phyloP scores from a whole-genome alignment of 2,797 vertebrate species.

The Huso huso region DNA sequence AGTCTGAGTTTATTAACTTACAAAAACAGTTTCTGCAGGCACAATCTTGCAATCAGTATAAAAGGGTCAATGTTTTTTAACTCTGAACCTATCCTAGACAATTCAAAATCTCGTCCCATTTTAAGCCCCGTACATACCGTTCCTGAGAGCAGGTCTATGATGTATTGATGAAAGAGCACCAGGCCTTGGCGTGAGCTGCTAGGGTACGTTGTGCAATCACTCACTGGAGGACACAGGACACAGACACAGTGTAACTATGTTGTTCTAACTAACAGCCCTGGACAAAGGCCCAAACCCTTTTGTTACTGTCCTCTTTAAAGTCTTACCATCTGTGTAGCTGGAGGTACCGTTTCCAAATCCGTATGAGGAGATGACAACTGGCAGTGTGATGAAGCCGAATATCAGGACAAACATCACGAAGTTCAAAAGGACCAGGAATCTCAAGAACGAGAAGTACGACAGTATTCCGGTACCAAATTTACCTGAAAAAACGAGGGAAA shows the following conservation, averaged over 20 bases:
- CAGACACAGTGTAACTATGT: neutral
- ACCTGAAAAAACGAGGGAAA: slow-evolving; percentile 53
- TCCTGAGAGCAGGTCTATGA: slow-evolving; percentile 84
- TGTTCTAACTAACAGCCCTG: too few relatives aligned
- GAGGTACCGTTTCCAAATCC: slow-evolving; percentile 58
- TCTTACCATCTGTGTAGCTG: slow-evolving; percentile 40
- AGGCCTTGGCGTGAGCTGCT: slow-evolving; percentile 58
- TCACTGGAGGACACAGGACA: slow-evolving; percentile 50
- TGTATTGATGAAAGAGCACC: slow-evolving; percentile 73
- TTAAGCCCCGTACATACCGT: slow-evolving; percentile 61
- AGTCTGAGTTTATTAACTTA: too few relatives aligned
- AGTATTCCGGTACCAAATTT: slow-evolving; percentile 90
- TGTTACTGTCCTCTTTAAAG: too few relatives aligned
- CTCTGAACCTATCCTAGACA: too few relatives aligned
- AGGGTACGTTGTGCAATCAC: slow-evolving; percentile 59
- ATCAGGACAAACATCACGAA: slow-evolving; percentile 80
- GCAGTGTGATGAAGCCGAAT: slow-evolving; percentile 79
- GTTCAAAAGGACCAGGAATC: slow-evolving; percentile 88
- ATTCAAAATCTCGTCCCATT: too few relatives aligned
- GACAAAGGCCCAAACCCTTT: too few relatives aligned
- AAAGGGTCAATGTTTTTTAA: too few relatives aligned
- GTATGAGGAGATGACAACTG: slow-evolving; percentile 58
- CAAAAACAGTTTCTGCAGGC: too few relatives aligned
- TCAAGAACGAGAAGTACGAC: slow-evolving; percentile 92
- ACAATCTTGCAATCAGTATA: too few relatives aligned